Percentiles rank a stretch among this genome's conserved stretches.
These are phyloP conservation scores for Neofelis nebulosa DNA, from an alignment of 2,113 vertebrate genomes.

Conservation along the genomic window DNA sequence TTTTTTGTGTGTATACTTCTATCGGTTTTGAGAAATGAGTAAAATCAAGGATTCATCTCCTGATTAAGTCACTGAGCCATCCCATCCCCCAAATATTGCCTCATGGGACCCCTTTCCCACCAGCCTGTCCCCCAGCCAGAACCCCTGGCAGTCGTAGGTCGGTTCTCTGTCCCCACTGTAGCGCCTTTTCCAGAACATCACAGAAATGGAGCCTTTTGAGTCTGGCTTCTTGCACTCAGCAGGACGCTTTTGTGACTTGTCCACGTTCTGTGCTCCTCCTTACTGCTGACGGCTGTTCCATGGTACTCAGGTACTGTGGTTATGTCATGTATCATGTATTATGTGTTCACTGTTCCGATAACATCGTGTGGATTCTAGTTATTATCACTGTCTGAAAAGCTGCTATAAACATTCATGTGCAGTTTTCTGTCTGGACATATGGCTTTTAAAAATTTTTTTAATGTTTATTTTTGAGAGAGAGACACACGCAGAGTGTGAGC, in stretches of 20 bases:
- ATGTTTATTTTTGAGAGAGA: neutral
- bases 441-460: neutral
- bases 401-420: neutral
- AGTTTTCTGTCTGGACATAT: neutral
- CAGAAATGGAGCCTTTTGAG: neutral
- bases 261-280: neutral
- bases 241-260: neutral
- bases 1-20: neutral
- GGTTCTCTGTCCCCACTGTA: no score
- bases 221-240: neutral
- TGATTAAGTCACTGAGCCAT: neutral
- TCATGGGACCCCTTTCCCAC: neutral
- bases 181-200: neutral
- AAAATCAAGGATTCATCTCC: neutral
- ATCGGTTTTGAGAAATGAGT: neutral
- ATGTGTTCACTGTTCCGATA: neutral
- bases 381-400: neutral
- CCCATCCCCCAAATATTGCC: neutral
- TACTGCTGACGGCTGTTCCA: neutral
- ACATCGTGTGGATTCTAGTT: neutral
- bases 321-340: no score
- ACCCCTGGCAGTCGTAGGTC: neutral
- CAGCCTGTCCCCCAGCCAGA: neutral
- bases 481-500: no score
- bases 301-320: neutral